Evolutionary conservation across 2,797 vertebrate genomes (phyloP).

Genomic region (Borostomias antarcticus): DNA sequence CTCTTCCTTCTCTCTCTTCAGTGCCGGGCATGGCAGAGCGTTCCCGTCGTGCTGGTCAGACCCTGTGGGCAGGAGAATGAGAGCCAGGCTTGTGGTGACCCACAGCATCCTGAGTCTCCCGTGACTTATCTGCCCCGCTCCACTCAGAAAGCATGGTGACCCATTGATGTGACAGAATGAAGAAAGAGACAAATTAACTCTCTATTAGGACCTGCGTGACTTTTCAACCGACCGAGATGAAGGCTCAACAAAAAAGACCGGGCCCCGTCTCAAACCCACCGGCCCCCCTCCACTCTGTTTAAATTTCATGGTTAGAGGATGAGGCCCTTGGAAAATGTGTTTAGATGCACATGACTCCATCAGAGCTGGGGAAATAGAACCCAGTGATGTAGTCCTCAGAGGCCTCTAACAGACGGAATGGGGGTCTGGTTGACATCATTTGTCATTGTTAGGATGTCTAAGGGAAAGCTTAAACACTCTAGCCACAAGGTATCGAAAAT

Average conservation of each 20-base stretch:
- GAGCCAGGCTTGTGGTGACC: constrained; percentile 67
- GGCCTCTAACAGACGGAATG: constrained; percentile 9
- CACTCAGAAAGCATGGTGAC: constrained; percentile 52
- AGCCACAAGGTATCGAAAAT: constrained; percentile 27
- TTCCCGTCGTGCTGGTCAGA: constrained; percentile 54
- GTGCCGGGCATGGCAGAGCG: constrained; percentile 33
- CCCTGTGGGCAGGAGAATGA: constrained; percentile 54
- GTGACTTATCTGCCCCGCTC: constrained; percentile 62
- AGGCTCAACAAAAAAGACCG: constrained; percentile 30
- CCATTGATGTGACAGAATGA: constrained; percentile 61
- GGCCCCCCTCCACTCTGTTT: constrained; percentile 35
- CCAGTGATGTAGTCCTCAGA: constrained; percentile 11
- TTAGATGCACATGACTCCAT: constrained; percentile 30
- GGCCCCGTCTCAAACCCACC: constrained; percentile 5
- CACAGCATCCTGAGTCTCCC: constrained; percentile 66
- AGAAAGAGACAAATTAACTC: constrained; percentile 54
- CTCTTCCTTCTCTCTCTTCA: not conserved
- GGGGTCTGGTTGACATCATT: constrained; percentile 25
- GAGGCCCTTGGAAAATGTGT: constrained; percentile 30
- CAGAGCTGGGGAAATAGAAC: constrained; percentile 14
- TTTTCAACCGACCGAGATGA: constrained; percentile 40
- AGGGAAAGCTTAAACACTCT: constrained; percentile 24
- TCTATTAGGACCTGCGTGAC: constrained; percentile 45
- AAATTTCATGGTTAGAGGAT: constrained; percentile 34
- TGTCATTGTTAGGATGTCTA: constrained; percentile 36